A percentile compares a stretch with the other conserved stretches of the same genome.
These are phyloP conservation scores for Muscicapa comitata DNA, from an alignment of 2,797 vertebrate species.

Conservation along the genomic window DNA sequence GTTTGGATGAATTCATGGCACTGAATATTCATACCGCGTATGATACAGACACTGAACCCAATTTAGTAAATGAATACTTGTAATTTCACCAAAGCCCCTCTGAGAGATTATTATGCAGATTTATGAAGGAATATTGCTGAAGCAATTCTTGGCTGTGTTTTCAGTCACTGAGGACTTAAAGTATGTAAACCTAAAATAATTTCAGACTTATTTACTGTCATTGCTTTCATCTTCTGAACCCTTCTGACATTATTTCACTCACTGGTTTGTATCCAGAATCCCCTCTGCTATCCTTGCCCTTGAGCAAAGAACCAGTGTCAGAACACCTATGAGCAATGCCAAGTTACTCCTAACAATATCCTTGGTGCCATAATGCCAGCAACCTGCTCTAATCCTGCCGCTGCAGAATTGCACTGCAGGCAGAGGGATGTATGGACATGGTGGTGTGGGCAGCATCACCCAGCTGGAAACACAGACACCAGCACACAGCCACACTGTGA, in stretches of 20 bases:
- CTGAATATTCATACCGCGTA: slow-evolving; percentile 79
- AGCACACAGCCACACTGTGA: neutral
- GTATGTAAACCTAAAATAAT: slow-evolving; percentile 73
- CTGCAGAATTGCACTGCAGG: slow-evolving; percentile 58
- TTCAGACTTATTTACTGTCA: slow-evolving; percentile 65
- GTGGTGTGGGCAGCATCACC: neutral
- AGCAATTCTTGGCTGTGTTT: slow-evolving; percentile 77
- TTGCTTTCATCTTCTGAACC: slow-evolving; percentile 68
- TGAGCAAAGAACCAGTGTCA: slow-evolving; percentile 74
- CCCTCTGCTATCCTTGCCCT: slow-evolving; percentile 74
- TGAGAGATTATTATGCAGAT: slow-evolving; percentile 81
- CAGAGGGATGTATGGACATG: slow-evolving; percentile 24
- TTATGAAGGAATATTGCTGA: slow-evolving; percentile 79
- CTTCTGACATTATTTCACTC: slow-evolving; percentile 65
- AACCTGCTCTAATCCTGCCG: slow-evolving; percentile 74
- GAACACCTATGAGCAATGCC: slow-evolving; percentile 71
- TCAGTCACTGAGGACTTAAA: slow-evolving; percentile 70
- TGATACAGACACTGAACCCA: slow-evolving; percentile 80
- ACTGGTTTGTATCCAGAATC: slow-evolving; percentile 60
- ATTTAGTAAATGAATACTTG: slow-evolving; percentile 84
- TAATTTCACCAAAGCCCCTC: slow-evolving; percentile 79
- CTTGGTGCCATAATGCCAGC: slow-evolving; percentile 71
- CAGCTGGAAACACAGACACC: neutral
- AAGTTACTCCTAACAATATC: slow-evolving; percentile 74
- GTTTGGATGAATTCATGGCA: slow-evolving; percentile 61